These are phyloP conservation scores for Caprella mutica DNA, from an alignment of 2,888 invertebrate species.

Conservation along the genomic window DNA sequence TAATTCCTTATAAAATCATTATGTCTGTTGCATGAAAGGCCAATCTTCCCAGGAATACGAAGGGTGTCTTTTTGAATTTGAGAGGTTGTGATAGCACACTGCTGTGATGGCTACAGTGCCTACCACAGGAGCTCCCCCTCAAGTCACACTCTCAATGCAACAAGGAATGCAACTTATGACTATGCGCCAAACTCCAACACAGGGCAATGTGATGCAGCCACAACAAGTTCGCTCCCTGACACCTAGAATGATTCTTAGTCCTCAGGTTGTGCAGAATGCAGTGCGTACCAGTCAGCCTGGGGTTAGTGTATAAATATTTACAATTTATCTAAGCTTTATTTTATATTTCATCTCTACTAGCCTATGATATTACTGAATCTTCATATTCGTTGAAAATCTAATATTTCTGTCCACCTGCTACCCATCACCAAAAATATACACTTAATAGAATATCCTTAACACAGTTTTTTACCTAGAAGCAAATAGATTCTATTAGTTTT, in stretches of 20 bases:
- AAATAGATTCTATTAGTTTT: constrained; percentile 3
- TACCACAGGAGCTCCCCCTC: constrained; percentile 24
- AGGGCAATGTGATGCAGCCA: constrained; percentile 17
- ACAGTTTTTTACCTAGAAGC: not conserved
- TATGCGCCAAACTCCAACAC: constrained; percentile 25
- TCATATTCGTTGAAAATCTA: not conserved
- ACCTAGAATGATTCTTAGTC: constrained; percentile 33
- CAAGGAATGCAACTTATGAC: constrained; percentile 33
- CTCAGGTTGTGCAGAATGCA: constrained; percentile 41
- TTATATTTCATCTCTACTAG: no score
- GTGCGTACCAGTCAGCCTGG: constrained; percentile 68
- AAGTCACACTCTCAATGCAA: constrained; percentile 17
- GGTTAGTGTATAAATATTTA: constrained; percentile 47
- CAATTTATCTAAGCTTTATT: not conserved
- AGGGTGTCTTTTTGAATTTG: no score
- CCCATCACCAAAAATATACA: no score
- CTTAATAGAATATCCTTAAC: no score
- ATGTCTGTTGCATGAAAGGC: no score
- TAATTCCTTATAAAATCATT: no score
- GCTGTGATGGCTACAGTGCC: constrained; percentile 8
- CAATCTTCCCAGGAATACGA: no score
- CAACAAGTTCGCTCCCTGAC: constrained; percentile 24
- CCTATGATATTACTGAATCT: no score
- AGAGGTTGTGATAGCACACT: no score
- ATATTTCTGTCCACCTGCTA: no score